Evolutionary conservation across 1,140 invertebrate genomes (phyloP).

Genomic region (Monochamus saltuarius): DNA sequence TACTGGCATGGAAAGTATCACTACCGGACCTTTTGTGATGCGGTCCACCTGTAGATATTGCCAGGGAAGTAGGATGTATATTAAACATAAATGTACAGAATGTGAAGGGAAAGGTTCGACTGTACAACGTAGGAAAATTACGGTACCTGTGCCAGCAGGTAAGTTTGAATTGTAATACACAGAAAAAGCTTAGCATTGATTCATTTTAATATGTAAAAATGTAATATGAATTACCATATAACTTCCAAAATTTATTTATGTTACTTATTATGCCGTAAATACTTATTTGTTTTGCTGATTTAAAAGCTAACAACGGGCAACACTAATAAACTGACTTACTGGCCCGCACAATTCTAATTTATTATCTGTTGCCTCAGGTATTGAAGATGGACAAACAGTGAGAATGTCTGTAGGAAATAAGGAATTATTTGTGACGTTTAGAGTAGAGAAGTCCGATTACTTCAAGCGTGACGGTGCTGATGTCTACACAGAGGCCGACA

Average conservation of each 20-base stretch:
- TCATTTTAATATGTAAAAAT: too few relatives aligned
- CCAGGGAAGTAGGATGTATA: slow-evolving; percentile 81
- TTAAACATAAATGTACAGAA: slow-evolving; percentile 88
- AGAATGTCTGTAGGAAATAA: slow-evolving; percentile 85
- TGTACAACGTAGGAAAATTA: slow-evolving; percentile 86
- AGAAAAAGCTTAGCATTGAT: too few relatives aligned
- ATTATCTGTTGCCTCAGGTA: slow-evolving; percentile 54
- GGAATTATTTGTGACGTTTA: slow-evolving; percentile 92
- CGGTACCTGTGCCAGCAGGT: slow-evolving; percentile 95
- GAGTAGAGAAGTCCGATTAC: slow-evolving; percentile 87
- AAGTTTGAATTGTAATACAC: slow-evolving; percentile 14
- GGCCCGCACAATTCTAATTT: too few relatives aligned
- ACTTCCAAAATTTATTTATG: too few relatives aligned
- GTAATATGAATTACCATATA: too few relatives aligned
- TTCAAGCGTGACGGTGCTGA: slow-evolving; percentile 92
- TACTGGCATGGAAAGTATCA: slow-evolving; percentile 93
- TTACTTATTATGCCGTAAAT: too few relatives aligned
- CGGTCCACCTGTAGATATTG: slow-evolving; percentile 93
- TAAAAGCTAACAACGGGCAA: too few relatives aligned
- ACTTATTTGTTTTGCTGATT: too few relatives aligned
- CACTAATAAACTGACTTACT: too few relatives aligned
- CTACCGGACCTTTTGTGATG: slow-evolving; percentile 95
- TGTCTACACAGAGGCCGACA: slow-evolving; percentile 85
- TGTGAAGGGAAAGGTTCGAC: slow-evolving; percentile 93
- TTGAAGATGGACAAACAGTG: slow-evolving; percentile 95